These are phyloP conservation scores for Eulemur rufifrons DNA, from an alignment of 2,113 vertebrate genomes.

Conservation along the genomic window DNA sequence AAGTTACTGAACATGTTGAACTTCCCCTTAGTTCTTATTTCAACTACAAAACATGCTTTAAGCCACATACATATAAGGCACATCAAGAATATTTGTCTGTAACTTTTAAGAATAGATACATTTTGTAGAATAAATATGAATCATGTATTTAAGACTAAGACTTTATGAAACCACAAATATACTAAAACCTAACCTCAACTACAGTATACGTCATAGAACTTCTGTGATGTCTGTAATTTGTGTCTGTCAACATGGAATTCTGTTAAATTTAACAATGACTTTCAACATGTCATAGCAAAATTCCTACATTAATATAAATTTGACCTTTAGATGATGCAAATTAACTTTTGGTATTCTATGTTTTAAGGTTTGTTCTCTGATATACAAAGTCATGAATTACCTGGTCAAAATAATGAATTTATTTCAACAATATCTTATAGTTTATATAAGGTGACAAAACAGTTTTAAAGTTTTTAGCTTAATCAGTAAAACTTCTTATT, in stretches of 20 bases:
- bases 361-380: conserved; percentile 58
- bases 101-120: neutral
- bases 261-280: neutral
- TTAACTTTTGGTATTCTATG: conserved; percentile 30
- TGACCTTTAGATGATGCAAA: neutral
- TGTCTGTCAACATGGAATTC: neutral
- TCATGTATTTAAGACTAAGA: neutral
- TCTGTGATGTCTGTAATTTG: neutral
- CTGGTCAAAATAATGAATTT: conserved; percentile 69
- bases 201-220: neutral
- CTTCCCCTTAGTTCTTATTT: neutral
- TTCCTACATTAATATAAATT: conserved; percentile 47
- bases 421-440: conserved; percentile 62
- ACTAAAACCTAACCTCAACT: neutral
- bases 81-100: neutral
- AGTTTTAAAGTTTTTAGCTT: conserved; percentile 75
- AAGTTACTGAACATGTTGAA: neutral
- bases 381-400: conserved; percentile 29
- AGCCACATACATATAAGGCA: neutral
- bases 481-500: conserved; percentile 64
- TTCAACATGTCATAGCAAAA: neutral
- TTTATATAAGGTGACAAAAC: conserved; percentile 74
- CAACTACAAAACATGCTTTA: neutral
- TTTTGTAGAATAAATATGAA: neutral
- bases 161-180: neutral